Conservation (phyloP, 1,140 invertebrate genomes). For the Euborellia annulipes region DNA sequence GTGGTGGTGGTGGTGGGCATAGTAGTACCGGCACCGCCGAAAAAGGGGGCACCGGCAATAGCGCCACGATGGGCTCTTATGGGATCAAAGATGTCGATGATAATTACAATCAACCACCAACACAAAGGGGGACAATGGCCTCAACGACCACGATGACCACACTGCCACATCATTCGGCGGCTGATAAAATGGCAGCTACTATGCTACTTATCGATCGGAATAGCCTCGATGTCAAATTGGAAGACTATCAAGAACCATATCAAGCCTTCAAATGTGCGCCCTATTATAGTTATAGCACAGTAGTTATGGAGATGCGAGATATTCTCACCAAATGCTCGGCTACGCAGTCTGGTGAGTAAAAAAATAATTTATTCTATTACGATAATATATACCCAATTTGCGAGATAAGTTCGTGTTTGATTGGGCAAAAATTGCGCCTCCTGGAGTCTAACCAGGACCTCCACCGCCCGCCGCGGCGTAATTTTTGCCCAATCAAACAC, state of each 20-base stretch:
- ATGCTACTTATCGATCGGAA: constrained; percentile 24
- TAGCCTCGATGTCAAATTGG: constrained; percentile 40
- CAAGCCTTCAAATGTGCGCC: constrained; percentile 57
- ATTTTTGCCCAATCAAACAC: too few relatives aligned
- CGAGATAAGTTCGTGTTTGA: too few relatives aligned
- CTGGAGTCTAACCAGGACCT: too few relatives aligned
- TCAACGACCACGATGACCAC: constrained; percentile 23
- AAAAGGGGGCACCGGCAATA: constrained; percentile 24
- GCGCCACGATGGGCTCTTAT: constrained; percentile 24
- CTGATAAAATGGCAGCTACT: constrained; percentile 33
- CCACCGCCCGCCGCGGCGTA: too few relatives aligned
- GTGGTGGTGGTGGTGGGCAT: constrained; percentile 31
- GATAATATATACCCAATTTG: background rate
- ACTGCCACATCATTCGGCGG: constrained; percentile 25
- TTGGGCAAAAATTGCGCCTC: too few relatives aligned
- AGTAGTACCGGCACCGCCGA: constrained; percentile 35
- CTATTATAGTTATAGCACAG: constrained; percentile 62
- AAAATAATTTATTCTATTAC: constrained; percentile 20
- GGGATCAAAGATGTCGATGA: constrained; percentile 26
- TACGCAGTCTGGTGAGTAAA: constrained; percentile 31
- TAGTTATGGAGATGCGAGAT: constrained; percentile 60
- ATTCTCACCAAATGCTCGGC: constrained; percentile 38
- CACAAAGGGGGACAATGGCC: constrained; percentile 18
- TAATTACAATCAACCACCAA: constrained; percentile 21
- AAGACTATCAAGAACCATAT: constrained; percentile 66